Evolutionary conservation across 2,888 invertebrate species (phyloP).

Genomic region (Nysson spinosus): DNA sequence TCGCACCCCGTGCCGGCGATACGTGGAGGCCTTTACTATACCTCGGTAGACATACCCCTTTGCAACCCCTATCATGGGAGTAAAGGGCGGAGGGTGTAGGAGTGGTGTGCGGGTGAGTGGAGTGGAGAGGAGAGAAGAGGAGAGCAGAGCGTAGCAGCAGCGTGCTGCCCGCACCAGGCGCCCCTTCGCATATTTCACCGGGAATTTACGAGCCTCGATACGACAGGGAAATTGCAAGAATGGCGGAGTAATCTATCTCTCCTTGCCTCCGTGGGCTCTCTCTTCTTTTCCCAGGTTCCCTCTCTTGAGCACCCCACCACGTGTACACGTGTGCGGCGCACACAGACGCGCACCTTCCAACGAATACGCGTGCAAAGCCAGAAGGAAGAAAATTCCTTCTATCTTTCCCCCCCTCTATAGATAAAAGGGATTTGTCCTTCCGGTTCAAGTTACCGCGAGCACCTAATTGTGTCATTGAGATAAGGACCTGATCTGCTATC

Average conservation of each 20-base stretch:
- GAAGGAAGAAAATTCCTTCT: constrained; percentile 66
- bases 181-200: constrained; percentile 87
- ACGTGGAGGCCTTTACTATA: constrained; percentile 42
- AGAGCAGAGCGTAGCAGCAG: constrained; percentile 71
- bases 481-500: constrained; percentile 66
- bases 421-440: constrained; percentile 75
- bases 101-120: constrained; percentile 67
- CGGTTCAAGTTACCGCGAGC: constrained; percentile 59
- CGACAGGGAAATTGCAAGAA: constrained; percentile 96
- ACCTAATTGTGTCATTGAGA: constrained; percentile 75
- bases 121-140: constrained; percentile 60
- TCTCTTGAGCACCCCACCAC: constrained; percentile 64
- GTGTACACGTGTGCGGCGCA: no score
- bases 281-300: constrained; percentile 67
- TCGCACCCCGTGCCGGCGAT: constrained; percentile 61
- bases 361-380: constrained; percentile 12
- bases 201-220: constrained; percentile 93
- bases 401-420: constrained; percentile 59
- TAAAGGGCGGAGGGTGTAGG: constrained; percentile 63
- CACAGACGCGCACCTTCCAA: not conserved
- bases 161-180: constrained; percentile 78
- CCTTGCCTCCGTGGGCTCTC: constrained; percentile 75
- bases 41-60: constrained; percentile 70
- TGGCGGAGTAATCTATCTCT: constrained; percentile 93
- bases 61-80: constrained; percentile 70